Evolutionary conservation across 1,140 invertebrate genomes (phyloP).

Genomic region (Paralvinella palmiformis): DNA sequence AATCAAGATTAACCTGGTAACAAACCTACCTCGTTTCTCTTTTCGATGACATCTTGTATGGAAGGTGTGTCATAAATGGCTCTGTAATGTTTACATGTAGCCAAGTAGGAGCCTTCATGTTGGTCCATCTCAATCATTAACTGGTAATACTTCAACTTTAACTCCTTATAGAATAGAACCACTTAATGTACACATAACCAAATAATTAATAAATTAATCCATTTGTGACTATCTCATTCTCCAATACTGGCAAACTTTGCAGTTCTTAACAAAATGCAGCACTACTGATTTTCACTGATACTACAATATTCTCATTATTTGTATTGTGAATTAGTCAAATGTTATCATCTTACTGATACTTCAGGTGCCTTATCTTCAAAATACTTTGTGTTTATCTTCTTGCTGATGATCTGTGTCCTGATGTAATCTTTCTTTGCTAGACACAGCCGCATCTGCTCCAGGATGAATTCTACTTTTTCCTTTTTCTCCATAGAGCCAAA

Average conservation of each 20-base stretch:
- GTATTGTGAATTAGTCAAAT: too few species aligned
- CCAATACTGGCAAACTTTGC: too few species aligned
- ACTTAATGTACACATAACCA: conserved; percentile 27
- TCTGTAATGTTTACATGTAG: conserved; percentile 86
- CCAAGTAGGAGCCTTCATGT: conserved; percentile 85
- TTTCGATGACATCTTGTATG: conserved; percentile 50
- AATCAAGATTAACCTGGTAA: too few species aligned
- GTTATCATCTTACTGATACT: too few species aligned
- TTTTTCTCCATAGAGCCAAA: conserved; percentile 98
- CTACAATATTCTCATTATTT: too few species aligned
- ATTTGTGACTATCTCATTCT: conserved; percentile 4
- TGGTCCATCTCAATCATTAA: conserved; percentile 97
- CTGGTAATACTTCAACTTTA: conserved; percentile 92
- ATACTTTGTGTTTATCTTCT: conserved; percentile 96
- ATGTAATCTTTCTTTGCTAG: conserved; percentile 94
- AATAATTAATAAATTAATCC: conserved; percentile 15
- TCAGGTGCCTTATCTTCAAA: conserved; percentile 72
- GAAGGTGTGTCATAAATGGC: conserved; percentile 72
- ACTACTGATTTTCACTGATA: too few species aligned
- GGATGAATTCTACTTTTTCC: conserved; percentile 91
- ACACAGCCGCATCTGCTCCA: conserved; percentile 98
- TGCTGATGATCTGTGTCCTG: conserved; percentile 96
- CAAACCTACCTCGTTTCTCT: conserved; percentile 57
- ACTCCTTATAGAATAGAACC: too few species aligned
- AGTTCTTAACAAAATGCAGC: too few species aligned